Evolutionary conservation across 2,888 invertebrate genomes (phyloP).

Genomic region (Phragmatobia fuliginosa): DNA sequence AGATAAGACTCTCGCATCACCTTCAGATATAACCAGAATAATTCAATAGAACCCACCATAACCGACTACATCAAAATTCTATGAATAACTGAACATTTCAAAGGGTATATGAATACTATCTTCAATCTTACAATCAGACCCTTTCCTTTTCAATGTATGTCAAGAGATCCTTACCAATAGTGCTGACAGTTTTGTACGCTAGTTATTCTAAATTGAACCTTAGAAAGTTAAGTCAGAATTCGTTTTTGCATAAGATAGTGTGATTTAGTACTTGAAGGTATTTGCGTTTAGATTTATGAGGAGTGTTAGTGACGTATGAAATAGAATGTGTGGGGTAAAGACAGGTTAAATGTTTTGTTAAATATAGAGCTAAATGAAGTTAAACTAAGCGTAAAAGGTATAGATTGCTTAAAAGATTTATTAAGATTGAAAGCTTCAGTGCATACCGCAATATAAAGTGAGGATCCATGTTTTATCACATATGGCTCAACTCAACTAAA

Average conservation of each 20-base stretch:
- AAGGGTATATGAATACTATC: slow-evolving; percentile 71
- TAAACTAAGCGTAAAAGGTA: neutral
- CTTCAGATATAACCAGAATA: slow-evolving; percentile 29
- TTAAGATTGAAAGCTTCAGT: neutral
- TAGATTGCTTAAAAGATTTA: neutral
- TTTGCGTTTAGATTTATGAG: slow-evolving; percentile 52
- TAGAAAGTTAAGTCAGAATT: neutral
- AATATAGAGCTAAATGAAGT: neutral
- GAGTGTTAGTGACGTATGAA: slow-evolving; percentile 39
- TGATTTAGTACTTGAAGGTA: slow-evolving; percentile 33
- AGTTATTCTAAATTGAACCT: slow-evolving; percentile 18
- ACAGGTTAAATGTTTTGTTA: slow-evolving; percentile 28
- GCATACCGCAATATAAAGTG: too few species aligned
- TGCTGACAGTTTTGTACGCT: slow-evolving; percentile 34
- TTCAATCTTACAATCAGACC: slow-evolving; percentile 58
- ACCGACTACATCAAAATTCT: slow-evolving; percentile 62
- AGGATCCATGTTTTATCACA: too few species aligned
- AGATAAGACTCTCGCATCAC: slow-evolving; percentile 19
- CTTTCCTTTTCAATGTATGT: slow-evolving; percentile 53
- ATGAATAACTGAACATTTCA: slow-evolving; percentile 78
- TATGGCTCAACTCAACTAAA: too few species aligned
- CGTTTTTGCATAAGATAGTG: slow-evolving; percentile 2
- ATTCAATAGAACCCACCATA: slow-evolving; percentile 47
- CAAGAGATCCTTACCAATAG: slow-evolving; percentile 56
- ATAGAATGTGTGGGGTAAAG: slow-evolving; percentile 27